Evolutionary conservation across 2,113 vertebrate species (phyloP).

Genomic region (Crotalus viridis): DNA sequence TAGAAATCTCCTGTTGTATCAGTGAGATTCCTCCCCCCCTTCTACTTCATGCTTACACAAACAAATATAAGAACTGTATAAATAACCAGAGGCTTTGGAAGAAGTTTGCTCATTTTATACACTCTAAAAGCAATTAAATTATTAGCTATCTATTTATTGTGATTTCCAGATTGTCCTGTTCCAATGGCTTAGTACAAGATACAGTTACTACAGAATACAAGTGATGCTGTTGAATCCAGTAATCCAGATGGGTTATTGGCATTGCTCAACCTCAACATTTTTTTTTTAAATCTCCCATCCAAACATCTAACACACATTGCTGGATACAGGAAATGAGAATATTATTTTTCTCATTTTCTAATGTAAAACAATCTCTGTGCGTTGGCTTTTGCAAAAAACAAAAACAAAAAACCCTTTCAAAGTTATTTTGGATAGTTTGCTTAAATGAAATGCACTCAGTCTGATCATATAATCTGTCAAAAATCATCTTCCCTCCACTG

Average conservation of each 20-base stretch:
- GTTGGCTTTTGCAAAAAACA: background rate
- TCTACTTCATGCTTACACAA: background rate
- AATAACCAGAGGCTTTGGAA: conserved; percentile 34
- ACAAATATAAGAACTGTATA: background rate
- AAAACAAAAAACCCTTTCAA: background rate
- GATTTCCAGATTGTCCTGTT: conserved; percentile 17
- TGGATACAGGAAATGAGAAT: background rate
- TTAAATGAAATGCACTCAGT: conserved; percentile 1
- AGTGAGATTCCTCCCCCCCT: background rate
- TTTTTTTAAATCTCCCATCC: background rate
- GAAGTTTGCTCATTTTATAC: conserved; percentile 21
- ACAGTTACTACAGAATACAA: background rate
- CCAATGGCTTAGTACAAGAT: background rate
- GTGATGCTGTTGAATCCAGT: background rate
- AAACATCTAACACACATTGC: background rate
- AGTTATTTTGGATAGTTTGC: background rate
- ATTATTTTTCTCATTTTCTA: background rate
- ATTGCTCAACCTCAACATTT: background rate
- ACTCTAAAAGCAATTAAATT: conserved; percentile 17
- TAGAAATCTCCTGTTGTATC: background rate
- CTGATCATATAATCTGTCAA: background rate
- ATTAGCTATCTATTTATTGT: conserved; percentile 1
- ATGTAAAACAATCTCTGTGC: background rate
- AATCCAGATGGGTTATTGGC: conserved; percentile 8
- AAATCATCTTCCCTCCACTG: background rate